These are phyloP conservation scores for Sisor rabdophorus DNA, from an alignment of 2,113 vertebrate species.

Conservation along the genomic window DNA sequence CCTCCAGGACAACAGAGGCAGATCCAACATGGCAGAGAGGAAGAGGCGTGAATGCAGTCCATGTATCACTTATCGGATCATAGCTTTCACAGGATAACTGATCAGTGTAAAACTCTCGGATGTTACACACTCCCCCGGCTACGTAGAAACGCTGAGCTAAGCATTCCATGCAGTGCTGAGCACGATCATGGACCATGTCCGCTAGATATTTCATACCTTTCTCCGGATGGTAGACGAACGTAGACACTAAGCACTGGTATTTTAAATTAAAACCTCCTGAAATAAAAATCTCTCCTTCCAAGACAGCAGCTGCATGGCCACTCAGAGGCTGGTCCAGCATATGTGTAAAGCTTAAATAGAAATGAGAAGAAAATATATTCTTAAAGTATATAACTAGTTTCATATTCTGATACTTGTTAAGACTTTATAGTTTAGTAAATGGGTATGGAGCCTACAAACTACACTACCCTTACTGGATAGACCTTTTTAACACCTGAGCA, in stretches of 20 bases:
- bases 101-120: slow-evolving; percentile 63
- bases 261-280: slow-evolving; percentile 69
- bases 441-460: too few species aligned
- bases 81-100: slow-evolving; percentile 67
- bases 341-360: slow-evolving; percentile 53
- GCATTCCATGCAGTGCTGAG: slow-evolving; percentile 71
- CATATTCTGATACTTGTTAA: too few species aligned
- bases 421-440: too few species aligned
- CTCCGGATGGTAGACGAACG: slow-evolving; percentile 65
- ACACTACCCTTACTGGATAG: too few species aligned
- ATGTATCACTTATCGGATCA: slow-evolving; percentile 51
- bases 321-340: slow-evolving; percentile 65
- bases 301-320: slow-evolving; percentile 57
- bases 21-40: slow-evolving; percentile 65
- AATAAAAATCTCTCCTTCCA: slow-evolving; percentile 61
- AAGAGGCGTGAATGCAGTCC: slow-evolving; percentile 58
- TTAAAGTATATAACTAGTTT: too few species aligned
- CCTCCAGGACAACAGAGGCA: slow-evolving; percentile 66
- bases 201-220: slow-evolving; percentile 60
- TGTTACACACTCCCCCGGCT: slow-evolving; percentile 65
- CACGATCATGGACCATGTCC: slow-evolving; percentile 63
- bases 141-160: slow-evolving; percentile 60
- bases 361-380: too few species aligned
- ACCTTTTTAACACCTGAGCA: too few species aligned
- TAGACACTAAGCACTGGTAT: slow-evolving; percentile 64